Conservation (phyloP, 2,113 vertebrate genomes). For the Plectropomus leopardus region DNA sequence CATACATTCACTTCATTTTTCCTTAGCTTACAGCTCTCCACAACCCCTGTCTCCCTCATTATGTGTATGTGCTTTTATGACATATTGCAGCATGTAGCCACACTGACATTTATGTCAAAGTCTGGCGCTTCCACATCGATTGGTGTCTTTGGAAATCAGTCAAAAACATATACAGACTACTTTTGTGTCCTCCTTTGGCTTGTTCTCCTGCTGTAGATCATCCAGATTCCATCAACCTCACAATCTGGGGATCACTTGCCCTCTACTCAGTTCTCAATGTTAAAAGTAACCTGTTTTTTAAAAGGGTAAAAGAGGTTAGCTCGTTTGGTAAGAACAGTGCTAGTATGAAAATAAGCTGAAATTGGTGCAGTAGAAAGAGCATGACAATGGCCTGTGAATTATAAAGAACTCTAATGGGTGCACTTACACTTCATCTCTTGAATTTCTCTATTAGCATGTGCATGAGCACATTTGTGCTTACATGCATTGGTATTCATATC, state of each 20-base stretch:
- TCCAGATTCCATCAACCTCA: constrained; percentile 21
- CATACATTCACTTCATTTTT: background rate
- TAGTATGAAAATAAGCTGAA: background rate
- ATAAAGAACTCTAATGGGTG: constrained; percentile 30
- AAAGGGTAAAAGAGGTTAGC: background rate
- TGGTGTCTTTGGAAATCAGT: constrained; percentile 34
- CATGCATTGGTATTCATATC: constrained; percentile 65
- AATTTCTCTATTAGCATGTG: constrained; percentile 57
- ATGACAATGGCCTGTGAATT: constrained; percentile 25
- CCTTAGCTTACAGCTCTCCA: background rate
- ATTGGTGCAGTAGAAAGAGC: constrained; percentile 1
- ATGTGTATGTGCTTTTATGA: background rate
- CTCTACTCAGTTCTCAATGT: constrained; percentile 2
- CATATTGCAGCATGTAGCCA: constrained; percentile 11
- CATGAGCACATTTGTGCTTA: constrained; percentile 33
- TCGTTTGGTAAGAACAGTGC: constrained; percentile 6
- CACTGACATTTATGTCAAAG: constrained; percentile 42
- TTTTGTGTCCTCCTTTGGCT: background rate
- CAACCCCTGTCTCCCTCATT: background rate
- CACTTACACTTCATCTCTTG: constrained; percentile 35
- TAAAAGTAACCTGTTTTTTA: constrained; percentile 21
- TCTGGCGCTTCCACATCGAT: constrained; percentile 34
- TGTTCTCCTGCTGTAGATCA: constrained; percentile 7
- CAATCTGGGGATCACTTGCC: background rate
- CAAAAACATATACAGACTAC: constrained; percentile 13